These are phyloP conservation scores for Disparrhopalites patrizii DNA, from an alignment of 2,888 invertebrate genomes.

Conservation along the genomic window DNA sequence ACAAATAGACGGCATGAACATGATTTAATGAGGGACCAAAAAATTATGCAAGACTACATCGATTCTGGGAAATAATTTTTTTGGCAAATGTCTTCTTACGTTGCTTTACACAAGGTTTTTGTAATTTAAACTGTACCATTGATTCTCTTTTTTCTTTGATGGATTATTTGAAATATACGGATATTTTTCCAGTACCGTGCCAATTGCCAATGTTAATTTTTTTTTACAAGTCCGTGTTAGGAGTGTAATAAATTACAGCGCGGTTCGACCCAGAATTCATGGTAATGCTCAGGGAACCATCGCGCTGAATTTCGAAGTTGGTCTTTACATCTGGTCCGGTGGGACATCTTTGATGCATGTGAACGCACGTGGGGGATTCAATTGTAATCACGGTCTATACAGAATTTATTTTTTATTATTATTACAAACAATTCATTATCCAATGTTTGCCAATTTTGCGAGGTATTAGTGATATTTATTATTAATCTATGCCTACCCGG, in stretches of 20 bases:
- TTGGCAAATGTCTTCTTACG: too few species aligned
- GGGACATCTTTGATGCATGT: constrained; percentile 34
- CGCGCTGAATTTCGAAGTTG: constrained; percentile 14
- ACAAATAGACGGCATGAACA: too few species aligned
- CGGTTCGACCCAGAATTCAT: constrained; percentile 3
- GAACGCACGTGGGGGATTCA: constrained; percentile 22
- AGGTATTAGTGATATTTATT: too few species aligned
- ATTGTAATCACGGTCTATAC: constrained; percentile 28
- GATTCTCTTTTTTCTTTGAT: too few species aligned
- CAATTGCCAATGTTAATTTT: neutral
- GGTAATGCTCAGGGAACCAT: neutral
- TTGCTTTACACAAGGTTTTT: too few species aligned
- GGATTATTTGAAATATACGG: too few species aligned
- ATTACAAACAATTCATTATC: neutral
- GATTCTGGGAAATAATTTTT: too few species aligned
- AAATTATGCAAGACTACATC: too few species aligned
- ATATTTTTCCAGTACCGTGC: neutral
- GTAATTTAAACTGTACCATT: too few species aligned
- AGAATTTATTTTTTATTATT: neutral
- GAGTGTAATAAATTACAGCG: constrained; percentile 2
- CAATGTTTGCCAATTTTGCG: too few species aligned
- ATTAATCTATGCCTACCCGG: constrained; percentile 22
- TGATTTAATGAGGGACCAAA: too few species aligned
- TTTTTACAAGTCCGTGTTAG: constrained; percentile 1
- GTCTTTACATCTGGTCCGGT: constrained; percentile 37